Conservation (phyloP, 2,113 vertebrate species). For the western clawed frog (Xenopus tropicalis) region UCB_Xtro_10.0 CM004448.2:38032501-38033000, state of each 20-base stretch:
- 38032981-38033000: constrained; percentile 28
- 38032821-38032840: neutral
- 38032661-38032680: too few relatives aligned
- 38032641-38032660: too few relatives aligned
- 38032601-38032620: too few relatives aligned
- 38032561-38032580: too few relatives aligned
- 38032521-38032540: too few relatives aligned
- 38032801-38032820: neutral
- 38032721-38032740: neutral
- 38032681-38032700: neutral
- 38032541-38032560: too few relatives aligned
- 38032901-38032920: constrained; percentile 24
- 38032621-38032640: too few relatives aligned
- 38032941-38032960: constrained; percentile 16
- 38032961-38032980: constrained; percentile 22
- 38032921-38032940: constrained; percentile 3
- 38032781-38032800: neutral
- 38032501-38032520: too few relatives aligned
- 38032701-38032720: constrained; percentile 10
- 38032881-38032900: constrained; percentile 21
- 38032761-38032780: constrained; percentile 1
- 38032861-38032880: constrained; percentile 10
- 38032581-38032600: too few relatives aligned
- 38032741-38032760: constrained; percentile 10
- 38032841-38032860: constrained; percentile 10